A percentile compares a stretch with the other conserved stretches of the same genome.
These are phyloP conservation scores for Acanthoscelides obtectus DNA, from an alignment of 2,888 invertebrate species.

Conservation along the genomic window DNA sequence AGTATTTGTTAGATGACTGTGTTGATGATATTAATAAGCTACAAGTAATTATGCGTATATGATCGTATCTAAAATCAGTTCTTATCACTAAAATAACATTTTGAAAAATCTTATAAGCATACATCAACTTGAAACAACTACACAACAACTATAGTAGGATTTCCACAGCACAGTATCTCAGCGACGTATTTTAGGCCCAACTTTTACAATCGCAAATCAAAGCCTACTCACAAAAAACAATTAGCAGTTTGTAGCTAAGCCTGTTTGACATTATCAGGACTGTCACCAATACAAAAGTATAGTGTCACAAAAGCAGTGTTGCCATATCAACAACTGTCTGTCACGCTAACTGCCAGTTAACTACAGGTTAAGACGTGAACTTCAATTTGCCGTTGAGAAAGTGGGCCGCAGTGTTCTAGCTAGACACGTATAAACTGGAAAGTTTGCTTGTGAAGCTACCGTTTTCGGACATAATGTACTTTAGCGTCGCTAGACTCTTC, in stretches of 20 bases:
- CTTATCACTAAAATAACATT: not conserved
- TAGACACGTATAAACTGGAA: not conserved
- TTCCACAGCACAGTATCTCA: not conserved
- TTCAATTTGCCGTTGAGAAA: slow-evolving; percentile 6
- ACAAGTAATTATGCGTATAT: not conserved
- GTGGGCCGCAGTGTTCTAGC: not conserved
- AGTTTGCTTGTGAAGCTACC: not conserved
- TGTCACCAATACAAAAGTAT: no score
- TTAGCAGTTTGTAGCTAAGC: no score
- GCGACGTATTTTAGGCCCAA: not conserved
- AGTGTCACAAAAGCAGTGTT: no score
- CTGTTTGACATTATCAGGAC: no score
- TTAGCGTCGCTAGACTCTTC: not conserved
- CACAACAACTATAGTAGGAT: not conserved
- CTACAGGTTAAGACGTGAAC: no score
- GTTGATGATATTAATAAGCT: not conserved
- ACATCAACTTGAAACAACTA: not conserved
- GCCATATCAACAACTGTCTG: no score
- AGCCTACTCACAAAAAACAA: no score
- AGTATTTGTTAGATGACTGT: not conserved
- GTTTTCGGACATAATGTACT: not conserved
- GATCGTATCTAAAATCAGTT: not conserved
- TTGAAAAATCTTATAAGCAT: not conserved
- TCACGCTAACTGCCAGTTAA: no score
- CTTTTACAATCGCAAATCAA: slow-evolving; percentile 4